These are phyloP conservation scores for Acleris cristana DNA, from an alignment of 2,888 invertebrate species.

Conservation along the genomic window DNA sequence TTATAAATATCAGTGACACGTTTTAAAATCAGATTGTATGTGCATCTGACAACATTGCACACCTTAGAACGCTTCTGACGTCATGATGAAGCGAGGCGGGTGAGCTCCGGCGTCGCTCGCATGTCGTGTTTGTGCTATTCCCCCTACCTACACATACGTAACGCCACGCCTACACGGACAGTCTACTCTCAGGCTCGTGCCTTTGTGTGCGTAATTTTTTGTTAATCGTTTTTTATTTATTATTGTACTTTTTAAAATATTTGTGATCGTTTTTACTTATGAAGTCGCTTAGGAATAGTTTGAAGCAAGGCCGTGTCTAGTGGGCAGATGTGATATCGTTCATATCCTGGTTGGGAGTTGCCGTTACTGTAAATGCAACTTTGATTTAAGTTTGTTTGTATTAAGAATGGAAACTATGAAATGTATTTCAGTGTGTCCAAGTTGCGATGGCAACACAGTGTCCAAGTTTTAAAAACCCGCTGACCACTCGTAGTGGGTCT, in stretches of 20 bases:
- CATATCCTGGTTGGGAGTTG: constrained; percentile 20
- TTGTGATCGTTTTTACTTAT: constrained; percentile 53
- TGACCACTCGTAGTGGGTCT: not conserved
- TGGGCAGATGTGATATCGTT: constrained; percentile 19
- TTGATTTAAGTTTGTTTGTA: constrained; percentile 28
- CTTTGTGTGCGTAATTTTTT: constrained; percentile 53
- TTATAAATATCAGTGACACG: no score
- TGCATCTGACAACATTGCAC: no score
- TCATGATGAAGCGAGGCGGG: no score
- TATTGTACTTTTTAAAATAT: constrained; percentile 52
- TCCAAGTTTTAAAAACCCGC: constrained; percentile 11
- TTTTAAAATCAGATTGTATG: no score
- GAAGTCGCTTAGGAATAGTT: constrained; percentile 41
- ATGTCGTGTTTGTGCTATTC: not conserved
- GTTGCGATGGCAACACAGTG: not conserved
- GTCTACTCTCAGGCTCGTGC: constrained; percentile 49
- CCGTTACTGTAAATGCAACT: constrained; percentile 4
- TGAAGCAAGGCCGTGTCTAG: constrained; percentile 32
- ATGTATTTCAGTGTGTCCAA: constrained; percentile 18
- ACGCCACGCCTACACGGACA: not conserved
- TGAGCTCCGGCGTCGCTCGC: not conserved
- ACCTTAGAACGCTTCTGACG: no score
- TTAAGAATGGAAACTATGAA: constrained; percentile 14
- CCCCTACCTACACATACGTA: constrained; percentile 29
- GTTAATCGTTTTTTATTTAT: constrained; percentile 55